Conservation (phyloP, 2,888 invertebrate species). For the Thecophora atra region DNA sequence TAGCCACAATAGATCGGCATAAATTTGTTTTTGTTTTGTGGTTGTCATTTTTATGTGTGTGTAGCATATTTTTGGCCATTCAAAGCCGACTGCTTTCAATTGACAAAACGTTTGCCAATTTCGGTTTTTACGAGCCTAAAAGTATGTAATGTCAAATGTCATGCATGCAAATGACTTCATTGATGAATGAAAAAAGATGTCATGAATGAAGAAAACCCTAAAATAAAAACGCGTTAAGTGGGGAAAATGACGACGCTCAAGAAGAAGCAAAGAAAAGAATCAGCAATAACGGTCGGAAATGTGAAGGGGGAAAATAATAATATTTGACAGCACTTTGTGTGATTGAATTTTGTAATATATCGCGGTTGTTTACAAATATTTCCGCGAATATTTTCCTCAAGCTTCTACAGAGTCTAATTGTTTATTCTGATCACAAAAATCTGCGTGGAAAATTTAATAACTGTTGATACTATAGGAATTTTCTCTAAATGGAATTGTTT, state of each 20-base stretch:
- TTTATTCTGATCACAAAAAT: neutral
- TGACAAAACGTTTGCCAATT: conserved; percentile 49
- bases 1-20: neutral
- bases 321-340: conserved; percentile 53
- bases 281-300: conserved; percentile 30
- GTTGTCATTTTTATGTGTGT: neutral
- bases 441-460: too few relatives aligned
- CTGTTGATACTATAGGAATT: too few relatives aligned
- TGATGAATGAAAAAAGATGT: conserved; percentile 40
- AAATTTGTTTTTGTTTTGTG: neutral
- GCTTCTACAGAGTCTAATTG: conserved; percentile 13
- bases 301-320: conserved; percentile 21
- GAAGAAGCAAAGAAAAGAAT: conserved; percentile 20
- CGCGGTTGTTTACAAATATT: neutral
- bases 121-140: conserved; percentile 52
- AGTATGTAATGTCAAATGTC: conserved; percentile 60
- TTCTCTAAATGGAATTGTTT: too few relatives aligned
- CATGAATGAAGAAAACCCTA: neutral
- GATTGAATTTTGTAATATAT: conserved; percentile 54
- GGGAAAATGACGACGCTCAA: conserved; percentile 3
- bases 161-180: conserved; percentile 64
- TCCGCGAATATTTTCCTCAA: neutral
- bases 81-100: neutral
- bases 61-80: conserved; percentile 25
- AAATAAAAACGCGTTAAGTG: conserved; percentile 6